These are phyloP conservation scores for Smittia sp. DNA, from an alignment of 2,888 invertebrate genomes.

Conservation along the genomic window DNA sequence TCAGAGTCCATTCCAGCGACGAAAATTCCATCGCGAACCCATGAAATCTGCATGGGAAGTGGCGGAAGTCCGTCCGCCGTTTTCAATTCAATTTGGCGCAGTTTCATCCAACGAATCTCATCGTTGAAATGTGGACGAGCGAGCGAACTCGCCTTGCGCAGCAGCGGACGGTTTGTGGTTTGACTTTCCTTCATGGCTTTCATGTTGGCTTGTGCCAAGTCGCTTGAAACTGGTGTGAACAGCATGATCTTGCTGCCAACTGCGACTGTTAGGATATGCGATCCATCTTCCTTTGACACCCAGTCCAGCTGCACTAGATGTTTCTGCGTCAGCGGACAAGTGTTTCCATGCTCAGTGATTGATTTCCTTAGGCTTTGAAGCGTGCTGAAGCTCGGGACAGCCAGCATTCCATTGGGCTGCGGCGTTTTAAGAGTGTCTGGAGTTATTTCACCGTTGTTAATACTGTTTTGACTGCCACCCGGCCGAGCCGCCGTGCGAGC, in stretches of 20 bases:
- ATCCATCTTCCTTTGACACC: constrained; percentile 99
- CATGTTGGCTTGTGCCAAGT: constrained; percentile 90
- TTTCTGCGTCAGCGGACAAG: constrained; percentile 85
- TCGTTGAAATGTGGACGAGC: constrained; percentile 87
- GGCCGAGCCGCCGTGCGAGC: constrained; percentile 55
- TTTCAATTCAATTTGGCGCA: constrained; percentile 82
- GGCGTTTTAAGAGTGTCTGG: constrained; percentile 50
- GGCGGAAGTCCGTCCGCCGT: constrained; percentile 96
- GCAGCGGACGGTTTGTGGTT: constrained; percentile 76
- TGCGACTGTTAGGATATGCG: constrained; percentile 94
- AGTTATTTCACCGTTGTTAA: constrained; percentile 47
- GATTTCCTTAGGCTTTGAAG: constrained; percentile 77
- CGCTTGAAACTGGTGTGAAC: constrained; percentile 91
- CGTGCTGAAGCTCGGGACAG: constrained; percentile 88
- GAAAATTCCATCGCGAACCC: constrained; percentile 96
- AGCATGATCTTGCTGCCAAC: constrained; percentile 90
- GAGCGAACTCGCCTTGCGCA: constrained; percentile 87
- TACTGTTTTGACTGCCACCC: constrained; percentile 22
- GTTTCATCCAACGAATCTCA: constrained; percentile 95
- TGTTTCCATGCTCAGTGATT: constrained; percentile 88
- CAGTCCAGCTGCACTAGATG: constrained; percentile 95
- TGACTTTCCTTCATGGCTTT: constrained; percentile 87
- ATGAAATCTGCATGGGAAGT: constrained; percentile 96
- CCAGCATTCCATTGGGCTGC: constrained; percentile 60
- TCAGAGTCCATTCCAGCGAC: constrained; percentile 99